Conservation (phyloP, 2,888 invertebrate genomes). For the Trichacis sp. region DNA sequence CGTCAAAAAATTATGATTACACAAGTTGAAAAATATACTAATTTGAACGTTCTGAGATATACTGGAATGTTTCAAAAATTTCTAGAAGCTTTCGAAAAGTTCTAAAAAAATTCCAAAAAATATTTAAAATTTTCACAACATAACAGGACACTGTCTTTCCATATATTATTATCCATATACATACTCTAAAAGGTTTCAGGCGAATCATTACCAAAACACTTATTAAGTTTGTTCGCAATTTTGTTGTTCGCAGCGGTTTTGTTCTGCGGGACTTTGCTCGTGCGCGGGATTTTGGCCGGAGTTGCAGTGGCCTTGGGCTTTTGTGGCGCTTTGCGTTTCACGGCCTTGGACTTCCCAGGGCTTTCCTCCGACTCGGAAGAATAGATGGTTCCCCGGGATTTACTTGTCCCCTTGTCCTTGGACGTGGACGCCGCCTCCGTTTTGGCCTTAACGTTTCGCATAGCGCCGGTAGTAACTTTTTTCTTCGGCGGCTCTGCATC, state of each 20-base stretch:
- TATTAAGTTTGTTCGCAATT: conserved; percentile 54
- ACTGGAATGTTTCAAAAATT: no score
- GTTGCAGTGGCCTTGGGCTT: conserved; percentile 77
- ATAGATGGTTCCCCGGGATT: conserved; percentile 57
- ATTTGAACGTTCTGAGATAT: no score
- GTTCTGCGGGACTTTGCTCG: conserved; percentile 48
- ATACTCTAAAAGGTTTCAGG: no score
- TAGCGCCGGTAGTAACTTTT: conserved; percentile 48
- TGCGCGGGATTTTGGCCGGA: conserved; percentile 73
- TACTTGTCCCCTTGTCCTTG: no score
- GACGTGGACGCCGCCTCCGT: not conserved
- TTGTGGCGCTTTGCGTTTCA: conserved; percentile 72
- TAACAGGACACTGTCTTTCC: no score
- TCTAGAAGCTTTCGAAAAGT: no score
- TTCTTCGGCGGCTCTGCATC: conserved; percentile 62
- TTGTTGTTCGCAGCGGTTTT: conserved; percentile 64
- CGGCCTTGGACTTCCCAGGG: conserved; percentile 59
- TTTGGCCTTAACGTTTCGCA: conserved; percentile 56
- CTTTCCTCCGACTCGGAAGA: conserved; percentile 66
- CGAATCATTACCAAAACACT: conserved; percentile 57
- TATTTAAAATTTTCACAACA: no score
- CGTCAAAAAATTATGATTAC: no score
- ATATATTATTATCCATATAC: no score
- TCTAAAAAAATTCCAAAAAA: no score
- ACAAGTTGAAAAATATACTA: no score